phyloP scores from a whole-genome alignment of 2,888 invertebrate genomes.

The Drosophila meridionalis region DNA sequence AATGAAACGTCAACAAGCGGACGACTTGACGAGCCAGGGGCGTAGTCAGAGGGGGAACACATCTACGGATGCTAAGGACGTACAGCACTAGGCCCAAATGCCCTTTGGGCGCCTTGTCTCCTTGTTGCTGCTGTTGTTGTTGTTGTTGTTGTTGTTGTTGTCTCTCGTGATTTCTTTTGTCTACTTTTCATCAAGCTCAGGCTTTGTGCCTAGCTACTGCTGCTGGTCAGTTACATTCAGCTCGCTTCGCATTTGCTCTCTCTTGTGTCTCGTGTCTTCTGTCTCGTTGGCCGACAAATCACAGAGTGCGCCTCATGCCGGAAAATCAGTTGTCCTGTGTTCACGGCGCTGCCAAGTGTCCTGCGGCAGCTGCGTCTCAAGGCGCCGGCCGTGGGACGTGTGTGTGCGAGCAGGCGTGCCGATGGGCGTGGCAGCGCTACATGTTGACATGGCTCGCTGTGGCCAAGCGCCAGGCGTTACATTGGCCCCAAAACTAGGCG shows the following conservation, averaged over 20 bases:
- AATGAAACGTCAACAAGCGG: slow-evolving; percentile 75
- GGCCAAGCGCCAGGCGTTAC: slow-evolving; percentile 45
- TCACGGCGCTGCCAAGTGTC: slow-evolving; percentile 34
- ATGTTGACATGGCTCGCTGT: slow-evolving; percentile 27
- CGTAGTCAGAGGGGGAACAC: not conserved
- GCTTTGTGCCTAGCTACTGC: slow-evolving; percentile 19
- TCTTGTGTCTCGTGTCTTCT: slow-evolving; percentile 15
- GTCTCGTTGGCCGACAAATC: slow-evolving; percentile 61
- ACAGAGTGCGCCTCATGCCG: slow-evolving; percentile 68
- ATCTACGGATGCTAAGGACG: slow-evolving; percentile 18
- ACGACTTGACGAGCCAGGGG: slow-evolving; percentile 31
- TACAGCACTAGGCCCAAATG: slow-evolving; percentile 49
- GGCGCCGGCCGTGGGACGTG: slow-evolving; percentile 34
- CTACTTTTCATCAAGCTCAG: slow-evolving; percentile 55
- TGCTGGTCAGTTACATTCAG: slow-evolving; percentile 33
- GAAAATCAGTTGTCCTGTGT: slow-evolving; percentile 67
- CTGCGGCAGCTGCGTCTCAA: slow-evolving; percentile 60
- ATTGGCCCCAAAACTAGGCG: slow-evolving; percentile 46
- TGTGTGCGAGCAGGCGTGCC: slow-evolving; percentile 3
- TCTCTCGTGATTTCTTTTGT: slow-evolving; percentile 71
- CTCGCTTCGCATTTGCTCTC: slow-evolving; percentile 48
- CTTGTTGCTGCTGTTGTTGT: slow-evolving; percentile 47
- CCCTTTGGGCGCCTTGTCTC: slow-evolving; percentile 39
- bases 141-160: slow-evolving; percentile 45
- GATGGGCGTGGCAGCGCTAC: slow-evolving; percentile 21